Evolutionary conservation across 2,113 vertebrate genomes (phyloP), one percentile per base, ranked within the genome.

Genomic region (Picathartes gymnocephalus): DNA sequence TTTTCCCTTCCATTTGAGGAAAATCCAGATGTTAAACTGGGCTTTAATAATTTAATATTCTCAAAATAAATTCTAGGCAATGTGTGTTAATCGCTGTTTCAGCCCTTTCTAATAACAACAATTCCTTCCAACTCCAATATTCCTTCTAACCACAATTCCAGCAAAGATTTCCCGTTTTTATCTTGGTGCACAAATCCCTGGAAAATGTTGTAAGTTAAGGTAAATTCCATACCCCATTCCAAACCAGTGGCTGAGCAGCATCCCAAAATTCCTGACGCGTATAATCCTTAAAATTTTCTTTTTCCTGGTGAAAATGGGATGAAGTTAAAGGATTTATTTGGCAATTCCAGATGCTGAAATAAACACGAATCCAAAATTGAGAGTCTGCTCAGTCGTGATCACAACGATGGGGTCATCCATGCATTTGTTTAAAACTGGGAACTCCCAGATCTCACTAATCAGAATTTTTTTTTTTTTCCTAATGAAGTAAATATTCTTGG

Each of bases 351-450:
- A 7, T 9, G 47, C 5, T 60, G 77, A 72, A 93, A 83, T 42
- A 66, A 83, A 42, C 20, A 7, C 10, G 30, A 53, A 30, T 9
- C 40, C 5, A 2, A 79, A 83, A 88, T 81, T 15, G 11, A 56
- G 33, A 28, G 30, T 27, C 70, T 87, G 54, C 30, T 68, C 53
- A 12, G 0, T 39, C 44, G 4, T 0, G 14, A 15, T 11, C 54
- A 64, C 72, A 60, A 24, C 13, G 11, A 7, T 0, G 0, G 27
- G n/a, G 4, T 39, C 15, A 19, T 58, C 21, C 21, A 21, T 25
- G 6, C 2, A 0, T 71, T 79, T 47, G 11, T 37, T 57, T 27
- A 42, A 31, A 57, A 9, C 31, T 37, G 35, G 5, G 33, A 66
- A 62, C 53, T 24, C 3, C 0, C 4, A 1, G 28, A 23, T 3